phyloP scores from a whole-genome alignment of 2,888 invertebrate genomes.

The Nezara viridula region DNA sequence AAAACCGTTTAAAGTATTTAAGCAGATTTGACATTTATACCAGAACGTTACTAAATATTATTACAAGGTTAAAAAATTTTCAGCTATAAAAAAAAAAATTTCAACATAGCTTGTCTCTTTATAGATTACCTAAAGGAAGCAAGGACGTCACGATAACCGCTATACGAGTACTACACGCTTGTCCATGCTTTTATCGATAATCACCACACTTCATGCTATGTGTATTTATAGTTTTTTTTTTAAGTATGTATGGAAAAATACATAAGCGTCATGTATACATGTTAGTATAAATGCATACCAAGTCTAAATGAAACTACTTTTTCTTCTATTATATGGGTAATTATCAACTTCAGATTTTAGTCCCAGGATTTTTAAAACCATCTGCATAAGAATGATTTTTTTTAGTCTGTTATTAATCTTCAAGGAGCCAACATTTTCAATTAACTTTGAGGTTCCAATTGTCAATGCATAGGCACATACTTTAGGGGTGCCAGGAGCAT shows the following conservation, averaged over 20 bases:
- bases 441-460: too few relatives aligned
- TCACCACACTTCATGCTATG: not conserved
- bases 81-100: not conserved
- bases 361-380: too few relatives aligned
- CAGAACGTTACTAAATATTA: not conserved
- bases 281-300: too few relatives aligned
- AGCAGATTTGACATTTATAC: not conserved
- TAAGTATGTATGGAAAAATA: not conserved
- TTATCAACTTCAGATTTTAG: too few relatives aligned
- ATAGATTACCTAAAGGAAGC: conserved; percentile 2
- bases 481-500: too few relatives aligned
- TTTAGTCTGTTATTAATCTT: too few relatives aligned
- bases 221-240: not conserved
- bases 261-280: too few relatives aligned
- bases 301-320: too few relatives aligned
- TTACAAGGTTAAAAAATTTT: conserved; percentile 3
- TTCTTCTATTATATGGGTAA: too few relatives aligned
- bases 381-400: too few relatives aligned
- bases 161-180: not conserved
- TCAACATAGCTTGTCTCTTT: not conserved
- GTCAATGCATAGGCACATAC: too few relatives aligned
- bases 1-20: not conserved
- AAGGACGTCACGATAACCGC: not conserved
- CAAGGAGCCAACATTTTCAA: too few relatives aligned
- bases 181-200: not conserved